These are phyloP conservation scores for Coryphaenoides rupestris DNA, from an alignment of 2,113 vertebrate species.

Conservation along the genomic window DNA sequence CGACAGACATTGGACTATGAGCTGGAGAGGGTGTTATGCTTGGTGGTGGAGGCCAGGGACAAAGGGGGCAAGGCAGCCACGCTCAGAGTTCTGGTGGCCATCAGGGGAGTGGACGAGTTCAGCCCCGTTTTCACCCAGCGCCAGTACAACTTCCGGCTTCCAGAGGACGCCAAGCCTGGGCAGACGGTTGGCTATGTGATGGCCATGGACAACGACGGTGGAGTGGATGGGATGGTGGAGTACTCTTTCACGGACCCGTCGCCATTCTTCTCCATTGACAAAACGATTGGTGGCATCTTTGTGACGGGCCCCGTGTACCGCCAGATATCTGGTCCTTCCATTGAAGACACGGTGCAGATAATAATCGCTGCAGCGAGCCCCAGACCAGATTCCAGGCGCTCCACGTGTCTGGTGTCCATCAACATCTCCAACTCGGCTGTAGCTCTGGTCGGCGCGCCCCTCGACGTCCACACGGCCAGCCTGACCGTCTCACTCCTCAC, in stretches of 20 bases:
- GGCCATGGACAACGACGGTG: constrained; percentile 84
- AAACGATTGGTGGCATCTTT: constrained; percentile 80
- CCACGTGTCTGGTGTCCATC: constrained; percentile 78
- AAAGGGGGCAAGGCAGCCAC: constrained; percentile 78
- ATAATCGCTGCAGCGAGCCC: constrained; percentile 81
- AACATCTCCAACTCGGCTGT: constrained; percentile 77
- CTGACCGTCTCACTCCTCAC: constrained; percentile 67
- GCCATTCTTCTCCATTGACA: constrained; percentile 81
- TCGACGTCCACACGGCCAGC: constrained; percentile 69
- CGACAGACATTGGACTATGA: constrained; percentile 87
- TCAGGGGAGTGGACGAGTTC: constrained; percentile 89
- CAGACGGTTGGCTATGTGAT: constrained; percentile 80
- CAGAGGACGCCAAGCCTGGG: constrained; percentile 64
- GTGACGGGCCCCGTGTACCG: constrained; percentile 70
- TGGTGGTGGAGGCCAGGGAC: constrained; percentile 85
- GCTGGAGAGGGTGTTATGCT: constrained; percentile 76
- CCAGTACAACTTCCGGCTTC: constrained; percentile 81
- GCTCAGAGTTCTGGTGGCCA: constrained; percentile 74
- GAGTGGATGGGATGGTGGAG: constrained; percentile 81
- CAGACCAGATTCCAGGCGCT: constrained; percentile 75
- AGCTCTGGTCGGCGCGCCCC: constrained; percentile 40
- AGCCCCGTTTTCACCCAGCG: constrained; percentile 85
- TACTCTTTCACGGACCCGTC: constrained; percentile 79
- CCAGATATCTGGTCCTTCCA: constrained; percentile 50
- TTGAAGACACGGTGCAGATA: constrained; percentile 70